Base-by-base conservation (phyloP, 2,888 invertebrate genomes). In the Microctonus hyperodae region DNA sequence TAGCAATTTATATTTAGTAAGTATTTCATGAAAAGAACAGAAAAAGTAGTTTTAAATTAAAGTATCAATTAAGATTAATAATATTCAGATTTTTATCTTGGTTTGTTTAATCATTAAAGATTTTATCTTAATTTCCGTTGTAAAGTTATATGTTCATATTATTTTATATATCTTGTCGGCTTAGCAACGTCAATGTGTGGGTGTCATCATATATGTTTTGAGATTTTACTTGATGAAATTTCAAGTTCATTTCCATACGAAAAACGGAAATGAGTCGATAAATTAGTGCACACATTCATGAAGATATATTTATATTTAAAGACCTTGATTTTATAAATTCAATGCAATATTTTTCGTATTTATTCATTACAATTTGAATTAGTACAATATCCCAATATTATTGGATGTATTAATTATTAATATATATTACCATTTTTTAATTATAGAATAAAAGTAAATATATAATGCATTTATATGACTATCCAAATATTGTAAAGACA, bases 301-400 rank as follows among this genome's bases (percentile, higher is more conserved):
- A 7, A 31, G 6, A 44, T 16, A n/a, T n/a, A 33, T 33, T 33
- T 20, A 33, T 33, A 22, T n/a, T n/a, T n/a, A 20, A 7, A 20
- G 7, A 9, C 20, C 2, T 55, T 5, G 3, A 11, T 20, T 20
- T 16, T 33, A 20, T 56, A 33, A 56, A 51, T 31, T 33, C 3
- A 31, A 56, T 56, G 31, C 33, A 56, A 16, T 56, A 31, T 33
- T 56, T n/a, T 20, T 33, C 31, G 10, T n/a, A 13, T 40, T 20
- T 23, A 20, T 22, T 58, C n/a, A 16, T 16, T 44, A 44, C 44
- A 44, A 6, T 37, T 58, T 11, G 28, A 7, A 40, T 6, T n/a
- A 58, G n/a, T 58, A 58, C 23, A 58, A 37, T 37, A 28, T 57
- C 57, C 35, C 56, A 35, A 16, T 16, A 16, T 35, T 9, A 35